Evolutionary conservation across 2,888 invertebrate species (phyloP), one percentile per base, ranked within the genome.

Genomic region (Anthophora plumipes): DNA sequence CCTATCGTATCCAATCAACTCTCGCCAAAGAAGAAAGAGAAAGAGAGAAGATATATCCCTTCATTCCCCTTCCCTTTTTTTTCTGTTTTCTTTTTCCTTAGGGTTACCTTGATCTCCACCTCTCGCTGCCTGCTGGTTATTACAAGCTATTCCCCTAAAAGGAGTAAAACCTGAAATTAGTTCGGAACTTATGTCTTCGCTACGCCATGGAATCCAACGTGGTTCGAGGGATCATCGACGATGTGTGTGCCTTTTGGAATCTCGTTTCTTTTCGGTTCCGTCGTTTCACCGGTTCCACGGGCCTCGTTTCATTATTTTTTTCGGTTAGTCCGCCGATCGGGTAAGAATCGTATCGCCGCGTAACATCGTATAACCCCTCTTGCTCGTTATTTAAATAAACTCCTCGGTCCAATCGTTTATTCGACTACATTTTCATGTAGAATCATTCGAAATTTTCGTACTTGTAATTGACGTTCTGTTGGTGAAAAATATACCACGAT

Each of bases 91-190:
- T 17, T 41, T 57, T 50, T 9, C 20, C 57, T 66, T 69, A 14
- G 43, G 72, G 71, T 74, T 66, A 83, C 78, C 74, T 77, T 71
- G 67, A 78, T 86, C 31, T 31, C 82, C 86, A 82, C 73, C 84
- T 75, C 82, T 74, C 83, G 75, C 67, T 69, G 70, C 71, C 67
- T 69, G 67, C 71, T 66, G 78, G 80, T 87, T 84, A 87, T 87
- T 87, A 87, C 85, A 77, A 74, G 78, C 82, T 78, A 84, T 85
- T 78, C 87, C 77, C 74, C 78, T 81, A 82, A 87, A 82, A 76
- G 77, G 79, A 77, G 74, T 79, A 82, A 84, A 84, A 74, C 77
- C 80, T 79, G 75, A 87, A 87, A 87, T 87, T 87, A 87, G 87
- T 85, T 85, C 82, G 85, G 68, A 82, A 83, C 84, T 84, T 80